These are phyloP conservation scores for Falco concolor DNA, from an alignment of 2,797 vertebrate species.

Conservation along the genomic window DNA sequence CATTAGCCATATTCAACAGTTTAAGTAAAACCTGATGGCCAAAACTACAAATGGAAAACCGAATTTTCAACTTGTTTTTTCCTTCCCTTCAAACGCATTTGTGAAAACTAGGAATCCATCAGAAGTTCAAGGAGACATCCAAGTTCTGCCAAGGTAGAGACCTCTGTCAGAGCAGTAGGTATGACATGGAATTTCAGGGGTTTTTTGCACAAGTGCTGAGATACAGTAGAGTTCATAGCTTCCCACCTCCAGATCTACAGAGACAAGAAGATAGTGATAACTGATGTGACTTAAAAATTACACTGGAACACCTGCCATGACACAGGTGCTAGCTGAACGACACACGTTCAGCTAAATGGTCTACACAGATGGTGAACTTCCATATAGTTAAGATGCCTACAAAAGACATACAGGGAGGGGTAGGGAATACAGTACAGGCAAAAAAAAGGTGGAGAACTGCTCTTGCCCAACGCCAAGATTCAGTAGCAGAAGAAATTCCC, in stretches of 20 bases:
- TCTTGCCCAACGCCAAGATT: neutral
- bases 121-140: neutral
- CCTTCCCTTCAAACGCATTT: neutral
- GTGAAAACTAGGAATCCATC: neutral
- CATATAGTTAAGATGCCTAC: neutral
- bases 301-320: neutral
- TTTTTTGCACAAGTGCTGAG: neutral
- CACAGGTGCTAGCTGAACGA: neutral
- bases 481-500: neutral
- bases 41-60: neutral
- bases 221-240: neutral
- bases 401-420: neutral
- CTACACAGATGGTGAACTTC: neutral
- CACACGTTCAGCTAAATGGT: neutral
- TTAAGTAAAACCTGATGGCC: neutral
- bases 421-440: neutral
- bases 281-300: neutral
- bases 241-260: neutral
- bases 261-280: neutral
- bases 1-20: neutral
- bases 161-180: neutral
- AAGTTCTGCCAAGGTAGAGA: neutral
- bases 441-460: neutral
- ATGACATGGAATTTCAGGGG: neutral
- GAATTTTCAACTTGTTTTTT: neutral